Conservation (phyloP, 2,113 vertebrate genomes). For the Pomatorhinus ruficollis region DNA sequence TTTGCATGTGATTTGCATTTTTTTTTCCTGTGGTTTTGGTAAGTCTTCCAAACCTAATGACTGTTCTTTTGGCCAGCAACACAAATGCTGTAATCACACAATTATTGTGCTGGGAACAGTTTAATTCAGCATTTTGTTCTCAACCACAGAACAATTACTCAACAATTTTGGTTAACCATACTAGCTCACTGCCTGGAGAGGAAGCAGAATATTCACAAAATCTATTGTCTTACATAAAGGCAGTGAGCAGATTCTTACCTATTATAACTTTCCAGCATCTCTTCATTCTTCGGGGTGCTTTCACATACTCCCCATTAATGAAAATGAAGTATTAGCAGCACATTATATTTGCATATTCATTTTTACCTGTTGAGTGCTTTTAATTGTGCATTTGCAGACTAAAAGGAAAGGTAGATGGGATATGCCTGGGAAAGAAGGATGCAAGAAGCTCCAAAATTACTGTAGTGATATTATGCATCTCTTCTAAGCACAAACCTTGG, state of each 20-base stretch:
- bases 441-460: background rate
- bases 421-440: background rate
- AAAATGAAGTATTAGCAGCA: constrained; percentile 37
- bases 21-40: constrained; percentile 79
- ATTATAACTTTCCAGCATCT: constrained; percentile 44
- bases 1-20: constrained; percentile 81
- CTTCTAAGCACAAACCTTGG: background rate
- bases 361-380: constrained; percentile 48
- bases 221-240: constrained; percentile 81
- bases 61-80: constrained; percentile 84
- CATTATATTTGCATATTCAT: constrained; percentile 44
- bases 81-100: constrained; percentile 92
- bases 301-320: background rate
- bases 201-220: constrained; percentile 84
- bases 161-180: constrained; percentile 95
- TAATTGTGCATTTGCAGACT: constrained; percentile 60
- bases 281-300: constrained; percentile 49
- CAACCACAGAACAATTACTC: constrained; percentile 96
- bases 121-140: constrained; percentile 89
- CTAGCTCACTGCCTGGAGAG: constrained; percentile 79
- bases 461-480: background rate
- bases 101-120: constrained; percentile 90
- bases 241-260: constrained; percentile 64
- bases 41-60: constrained; percentile 85
- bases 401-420: constrained; percentile 3